Percentiles rank a stretch among this genome's conserved stretches.
Conservation (phyloP, 2,113 vertebrate genomes). For the Halichoerus grypus region DNA sequence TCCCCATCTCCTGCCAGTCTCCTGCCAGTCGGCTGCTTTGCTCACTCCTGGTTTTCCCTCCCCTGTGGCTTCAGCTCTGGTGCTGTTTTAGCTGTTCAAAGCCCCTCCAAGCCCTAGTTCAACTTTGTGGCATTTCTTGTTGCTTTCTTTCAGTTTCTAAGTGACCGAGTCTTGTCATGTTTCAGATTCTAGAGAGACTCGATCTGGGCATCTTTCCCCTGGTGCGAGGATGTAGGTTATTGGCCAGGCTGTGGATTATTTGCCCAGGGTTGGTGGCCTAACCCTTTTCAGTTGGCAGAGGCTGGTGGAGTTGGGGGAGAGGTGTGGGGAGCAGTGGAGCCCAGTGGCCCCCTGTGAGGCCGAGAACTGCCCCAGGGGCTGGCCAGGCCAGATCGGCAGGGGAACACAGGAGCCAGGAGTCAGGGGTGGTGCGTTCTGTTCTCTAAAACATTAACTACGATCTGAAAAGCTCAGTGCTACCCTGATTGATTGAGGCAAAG, state of each 20-base stretch:
- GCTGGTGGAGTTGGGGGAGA: background rate
- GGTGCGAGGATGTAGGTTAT: rapidly evolving
- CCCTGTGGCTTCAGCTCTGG: background rate
- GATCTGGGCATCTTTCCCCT: background rate
- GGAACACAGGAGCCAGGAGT: background rate
- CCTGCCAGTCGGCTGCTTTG: background rate
- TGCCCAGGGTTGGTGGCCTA: background rate
- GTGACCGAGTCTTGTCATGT: background rate
- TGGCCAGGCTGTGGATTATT: background rate
- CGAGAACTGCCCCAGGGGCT: background rate
- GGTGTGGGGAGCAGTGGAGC: background rate
- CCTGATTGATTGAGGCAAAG: background rate
- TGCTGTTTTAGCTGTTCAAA: background rate
- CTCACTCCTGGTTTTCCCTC: background rate
- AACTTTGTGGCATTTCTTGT: background rate
- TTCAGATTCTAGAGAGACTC: background rate
- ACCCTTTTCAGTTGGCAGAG: background rate
- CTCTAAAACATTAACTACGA: background rate
- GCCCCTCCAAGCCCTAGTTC: background rate
- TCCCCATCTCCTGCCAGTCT: background rate
- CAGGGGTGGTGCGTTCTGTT: background rate
- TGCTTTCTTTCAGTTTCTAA: conserved; percentile 40
- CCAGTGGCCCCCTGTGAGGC: background rate
- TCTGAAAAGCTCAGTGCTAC: background rate
- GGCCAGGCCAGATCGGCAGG: rapidly evolving